Conservation (phyloP, 1,140 invertebrate genomes). For the Drosophila kepulauana region DNA sequence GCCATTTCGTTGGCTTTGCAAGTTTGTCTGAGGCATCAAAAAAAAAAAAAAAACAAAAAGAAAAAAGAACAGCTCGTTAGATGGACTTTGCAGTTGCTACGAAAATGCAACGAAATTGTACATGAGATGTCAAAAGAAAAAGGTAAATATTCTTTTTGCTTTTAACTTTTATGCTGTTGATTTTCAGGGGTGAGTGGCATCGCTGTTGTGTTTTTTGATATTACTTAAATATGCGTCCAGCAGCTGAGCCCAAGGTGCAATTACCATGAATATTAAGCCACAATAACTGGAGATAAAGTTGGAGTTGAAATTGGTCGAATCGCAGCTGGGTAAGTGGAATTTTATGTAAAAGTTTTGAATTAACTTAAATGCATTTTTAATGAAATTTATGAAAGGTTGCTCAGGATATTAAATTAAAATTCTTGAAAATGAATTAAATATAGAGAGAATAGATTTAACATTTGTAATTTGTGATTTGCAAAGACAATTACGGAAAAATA, state of each 20-base stretch:
- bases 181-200: conserved; percentile 31
- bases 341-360: conserved; percentile 39
- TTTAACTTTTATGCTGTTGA: conserved; percentile 58
- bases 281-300: conserved; percentile 54
- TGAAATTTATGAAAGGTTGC: conserved; percentile 72
- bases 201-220: conserved; percentile 22
- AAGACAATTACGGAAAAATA: neutral
- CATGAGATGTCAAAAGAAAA: conserved; percentile 60
- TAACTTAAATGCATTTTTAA: conserved; percentile 73
- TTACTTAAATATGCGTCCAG: conserved; percentile 47
- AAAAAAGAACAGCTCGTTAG: conserved; percentile 67
- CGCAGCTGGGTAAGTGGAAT: conserved; percentile 59
- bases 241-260: conserved; percentile 68
- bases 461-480: neutral
- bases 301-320: conserved; percentile 63
- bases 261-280: conserved; percentile 77
- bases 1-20: conserved; percentile 12
- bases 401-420: conserved; percentile 59
- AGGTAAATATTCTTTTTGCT: conserved; percentile 55
- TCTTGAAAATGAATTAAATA: conserved; percentile 4
- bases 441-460: neutral
- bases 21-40: conserved; percentile 2
- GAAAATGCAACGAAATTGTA: conserved; percentile 60
- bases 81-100: conserved; percentile 66
- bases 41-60: too few relatives aligned